Evolutionary conservation across 1,140 invertebrate species (phyloP).

Genomic region (Aradophagus sp.): DNA sequence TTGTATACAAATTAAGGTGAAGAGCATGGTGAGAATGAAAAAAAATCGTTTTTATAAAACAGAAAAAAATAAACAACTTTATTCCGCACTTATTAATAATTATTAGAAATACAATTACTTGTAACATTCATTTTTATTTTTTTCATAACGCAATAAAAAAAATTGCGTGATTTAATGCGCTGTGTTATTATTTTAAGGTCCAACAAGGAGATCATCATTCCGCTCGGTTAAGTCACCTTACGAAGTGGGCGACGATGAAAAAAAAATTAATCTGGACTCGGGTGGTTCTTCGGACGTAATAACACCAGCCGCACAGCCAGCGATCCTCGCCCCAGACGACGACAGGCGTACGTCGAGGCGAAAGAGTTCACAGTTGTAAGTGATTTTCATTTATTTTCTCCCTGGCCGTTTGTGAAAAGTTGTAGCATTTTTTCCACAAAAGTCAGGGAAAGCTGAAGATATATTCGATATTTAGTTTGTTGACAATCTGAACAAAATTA

Average conservation of each 20-base stretch:
- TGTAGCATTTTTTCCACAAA: too few relatives aligned
- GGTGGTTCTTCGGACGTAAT: slow-evolving; percentile 71
- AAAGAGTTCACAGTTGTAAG: slow-evolving; percentile 86
- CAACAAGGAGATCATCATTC: slow-evolving; percentile 81
- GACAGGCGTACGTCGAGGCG: slow-evolving; percentile 82
- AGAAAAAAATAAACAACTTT: too few relatives aligned
- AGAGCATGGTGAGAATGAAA: too few relatives aligned
- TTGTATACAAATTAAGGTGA: too few relatives aligned
- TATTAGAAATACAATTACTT: too few relatives aligned
- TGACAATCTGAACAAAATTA: too few relatives aligned
- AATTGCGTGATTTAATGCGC: slow-evolving; percentile 5
- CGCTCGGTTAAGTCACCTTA: slow-evolving; percentile 73
- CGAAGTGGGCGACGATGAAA: slow-evolving; percentile 73
- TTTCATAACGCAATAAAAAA: too few relatives aligned
- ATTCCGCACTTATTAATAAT: too few relatives aligned
- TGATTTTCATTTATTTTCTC: slow-evolving; percentile 58
- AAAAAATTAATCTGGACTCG: slow-evolving; percentile 75
- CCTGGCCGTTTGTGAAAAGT: too few relatives aligned
- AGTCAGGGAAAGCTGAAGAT: too few relatives aligned
- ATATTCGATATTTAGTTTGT: too few relatives aligned
- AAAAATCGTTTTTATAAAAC: too few relatives aligned
- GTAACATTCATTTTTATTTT: neutral
- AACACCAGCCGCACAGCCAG: slow-evolving; percentile 70
- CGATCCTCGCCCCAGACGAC: slow-evolving; percentile 79
- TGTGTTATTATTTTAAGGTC: slow-evolving; percentile 55